Evolutionary conservation across 1,140 invertebrate genomes (phyloP), one percentile per base, ranked within the genome.

Genomic region (Brachionus rotundiformis): DNA sequence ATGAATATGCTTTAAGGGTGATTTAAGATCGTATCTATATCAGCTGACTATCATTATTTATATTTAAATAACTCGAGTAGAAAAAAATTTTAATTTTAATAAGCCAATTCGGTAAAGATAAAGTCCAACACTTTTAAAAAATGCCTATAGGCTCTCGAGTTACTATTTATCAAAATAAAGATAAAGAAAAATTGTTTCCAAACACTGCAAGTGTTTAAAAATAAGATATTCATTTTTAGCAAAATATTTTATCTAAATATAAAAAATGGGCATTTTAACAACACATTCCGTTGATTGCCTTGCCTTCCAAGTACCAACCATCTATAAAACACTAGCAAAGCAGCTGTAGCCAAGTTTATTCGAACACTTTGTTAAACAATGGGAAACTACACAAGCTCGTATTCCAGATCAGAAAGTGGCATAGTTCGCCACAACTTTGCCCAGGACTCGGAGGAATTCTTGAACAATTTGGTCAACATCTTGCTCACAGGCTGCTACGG

Each of bases 11-110:
- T 68, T 68, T 68, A 33, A 19, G 63, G 63, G 63, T 68, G 63
- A 68, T 68, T 68, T 33, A 10, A 33, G 16, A 63, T 33, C 16
- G 27, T 68, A 33, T 68, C 31, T 31, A 1, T 68, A 36, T 68
- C 63, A 68, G 63, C 63, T 68, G 63, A 39, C 63, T 31, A 19
- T 33, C 29, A 68, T 68, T 68, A 41, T 33, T 68, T 33, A 68
- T 68, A 16, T 68, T 68, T 68, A 33, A 68, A 36, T 68, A 68
- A 68, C 31, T 68, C 47, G 47, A 19, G 47, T 54, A 54, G 47
- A 54, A 54, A 54, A 23, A 49, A 54, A 54, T 23, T 54, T 54
- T 54, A 54, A 54, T 23, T 54, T 54, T 54, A 54, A 54, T 54
- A 54, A 54, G 47, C 47, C 19, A 54, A 8, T 54, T 16, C 47